Evolutionary conservation across 1,140 invertebrate species (phyloP), one percentile per base, ranked within the genome.

Genomic region (Listronotus oregonensis): DNA sequence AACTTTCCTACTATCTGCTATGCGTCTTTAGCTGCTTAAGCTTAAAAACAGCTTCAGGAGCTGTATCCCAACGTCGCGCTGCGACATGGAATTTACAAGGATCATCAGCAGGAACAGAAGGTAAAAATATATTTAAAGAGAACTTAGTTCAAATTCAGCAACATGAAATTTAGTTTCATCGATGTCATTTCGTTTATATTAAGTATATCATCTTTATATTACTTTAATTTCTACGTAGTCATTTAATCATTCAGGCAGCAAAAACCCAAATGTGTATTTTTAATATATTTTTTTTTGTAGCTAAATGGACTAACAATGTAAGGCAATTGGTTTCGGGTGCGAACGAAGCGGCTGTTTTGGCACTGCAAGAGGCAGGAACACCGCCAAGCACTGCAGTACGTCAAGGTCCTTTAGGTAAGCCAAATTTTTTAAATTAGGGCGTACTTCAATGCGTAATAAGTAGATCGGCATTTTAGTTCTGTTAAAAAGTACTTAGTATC

Each of bases 41-140:
- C 18, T 49, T 8, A 14, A 27, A 49, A 4, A 8, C 18, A 49
- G 18, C 18, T 27, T 21, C 9, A 27, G 46, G 14, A 3, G 46
- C 46, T 9, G 15, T 49, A 21, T 49, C 46, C 11, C 46, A 49
- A 17, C 46, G 46, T 10, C 15, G 46, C 8, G 46, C 46, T 21
- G 46, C 46, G 1, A 49, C 46, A 6, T 49, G 46, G 46, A 49
- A 49, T 49, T 27, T 49, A 12, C 46, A 49, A 21, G 46, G 46
- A 12, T 49, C 46, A 6, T 49, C 46, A 21, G 46, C 46, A 12
- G 11, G 46, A 3, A 49, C 46, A 12, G 46, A 49, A 49, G 46
- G 46, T 49, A 49, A 15, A 15, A 44, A 15, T 44, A 15, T 15
- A 14, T n/a, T n/a, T n/a, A n/a, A n/a, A n/a, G n/a, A n/a, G n/a